Evolutionary conservation across 2,888 invertebrate genomes (phyloP).

Genomic region (Girardia tigrina): DNA sequence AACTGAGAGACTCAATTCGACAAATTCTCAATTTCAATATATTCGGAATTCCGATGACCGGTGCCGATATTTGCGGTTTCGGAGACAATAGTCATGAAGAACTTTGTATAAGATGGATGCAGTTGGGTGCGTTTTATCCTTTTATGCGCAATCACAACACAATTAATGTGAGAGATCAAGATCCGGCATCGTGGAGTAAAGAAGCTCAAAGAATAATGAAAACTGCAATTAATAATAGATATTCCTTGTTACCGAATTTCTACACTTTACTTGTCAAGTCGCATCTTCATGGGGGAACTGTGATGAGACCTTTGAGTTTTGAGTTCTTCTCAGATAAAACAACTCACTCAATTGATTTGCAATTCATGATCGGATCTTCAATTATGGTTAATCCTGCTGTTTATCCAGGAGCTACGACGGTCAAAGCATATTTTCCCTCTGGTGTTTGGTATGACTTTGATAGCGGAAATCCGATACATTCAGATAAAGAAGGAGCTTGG

Average conservation of each 20-base stretch:
- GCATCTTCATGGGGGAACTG: constrained; percentile 41
- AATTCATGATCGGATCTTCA: constrained; percentile 42
- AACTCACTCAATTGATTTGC: constrained; percentile 36
- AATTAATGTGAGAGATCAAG: constrained; percentile 56
- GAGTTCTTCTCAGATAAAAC: constrained; percentile 36
- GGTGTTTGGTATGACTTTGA: constrained; percentile 15
- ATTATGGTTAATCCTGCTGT: constrained; percentile 40
- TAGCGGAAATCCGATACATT: not conserved
- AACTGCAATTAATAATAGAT: constrained; percentile 38
- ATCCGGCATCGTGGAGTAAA: constrained; percentile 64
- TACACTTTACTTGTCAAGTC: constrained; percentile 49
- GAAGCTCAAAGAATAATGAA: constrained; percentile 53
- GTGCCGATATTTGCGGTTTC: constrained; percentile 49
- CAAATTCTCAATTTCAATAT: constrained; percentile 39
- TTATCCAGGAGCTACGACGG: not conserved
- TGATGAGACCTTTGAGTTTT: constrained; percentile 44
- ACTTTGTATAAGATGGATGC: constrained; percentile 47
- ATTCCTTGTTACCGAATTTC: constrained; percentile 51
- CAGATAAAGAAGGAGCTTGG: not conserved
- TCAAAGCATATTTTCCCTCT: constrained; percentile 31
- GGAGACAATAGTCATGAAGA: constrained; percentile 43
- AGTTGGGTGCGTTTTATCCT: constrained; percentile 48
- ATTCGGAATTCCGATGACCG: constrained; percentile 47
- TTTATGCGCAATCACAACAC: constrained; percentile 49
- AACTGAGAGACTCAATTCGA: constrained; percentile 57